Evolutionary conservation across 1,140 invertebrate genomes (phyloP), one percentile per base, ranked within the genome.

Genomic region (Zaprionus kolodkinae): DNA sequence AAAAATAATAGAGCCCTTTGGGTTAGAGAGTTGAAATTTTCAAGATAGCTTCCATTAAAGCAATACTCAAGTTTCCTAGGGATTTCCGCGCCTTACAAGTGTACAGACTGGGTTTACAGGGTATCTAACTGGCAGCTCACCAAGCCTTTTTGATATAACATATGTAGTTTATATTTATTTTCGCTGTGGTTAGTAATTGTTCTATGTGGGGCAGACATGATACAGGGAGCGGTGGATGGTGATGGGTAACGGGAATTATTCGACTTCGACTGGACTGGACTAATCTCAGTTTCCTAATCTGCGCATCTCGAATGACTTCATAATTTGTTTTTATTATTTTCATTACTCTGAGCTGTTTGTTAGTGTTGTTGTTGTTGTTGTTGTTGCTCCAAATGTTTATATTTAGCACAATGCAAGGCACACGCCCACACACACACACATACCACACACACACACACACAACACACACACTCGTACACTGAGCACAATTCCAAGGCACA

Each of bases 371-470:
- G 21, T 11, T 33, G 12, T 33, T 61, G 21, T 56, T 72, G 11
- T 61, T 55, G 21, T 48, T 57, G 62, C 80, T 62, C 45, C 54
- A 78, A 76, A 87, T 87, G 79, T 87, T 86, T 87, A 87, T 87
- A 83, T 87, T 76, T 76, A 72, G 72, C 76, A 82, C 82, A 83
- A 86, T 86, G 82, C 81, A 69, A 69, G 33, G 50, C 48, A 50
- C 36, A 57, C 38, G 38, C 38, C 15, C 52, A 76, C 36, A 77
- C 27, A 64, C 27, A 64, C 57, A 43, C 59, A 70, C 35, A 48
- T 17, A 48, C 17, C 38, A 65, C 21, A 21, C 38, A 15, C 11
- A 45, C 6, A 56, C 27, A 65, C 6, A 48, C 13, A 30, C 52
- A 59, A 21, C 38, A 15, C 11, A 45, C 7, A 56, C 27, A 65